Percentiles rank a stretch among this genome's conserved stretches.
These are phyloP conservation scores for Trisateles emortualis DNA, from an alignment of 2,888 invertebrate species.

Conservation along the genomic window DNA sequence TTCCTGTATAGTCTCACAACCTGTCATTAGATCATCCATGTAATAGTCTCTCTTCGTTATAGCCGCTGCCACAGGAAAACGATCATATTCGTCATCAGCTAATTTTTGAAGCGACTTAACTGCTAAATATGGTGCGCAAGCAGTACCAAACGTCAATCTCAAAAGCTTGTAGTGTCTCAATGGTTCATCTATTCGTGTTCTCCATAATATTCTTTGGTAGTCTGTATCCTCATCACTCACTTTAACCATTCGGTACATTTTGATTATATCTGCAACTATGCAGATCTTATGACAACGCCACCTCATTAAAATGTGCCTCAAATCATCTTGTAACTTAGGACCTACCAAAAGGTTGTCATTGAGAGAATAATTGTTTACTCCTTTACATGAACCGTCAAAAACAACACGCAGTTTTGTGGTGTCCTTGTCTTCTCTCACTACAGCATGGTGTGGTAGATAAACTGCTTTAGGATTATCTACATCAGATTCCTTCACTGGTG, in stretches of 20 bases:
- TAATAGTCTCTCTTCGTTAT: conserved; percentile 10
- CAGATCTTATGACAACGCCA: conserved; percentile 18
- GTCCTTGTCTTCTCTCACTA: conserved; percentile 4
- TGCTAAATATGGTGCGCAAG: conserved; percentile 18
- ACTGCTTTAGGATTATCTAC: background rate
- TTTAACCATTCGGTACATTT: conserved; percentile 18
- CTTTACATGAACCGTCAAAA: conserved; percentile 7
- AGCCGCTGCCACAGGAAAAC: conserved; percentile 6
- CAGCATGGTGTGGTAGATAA: conserved; percentile 5
- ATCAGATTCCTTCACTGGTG: background rate
- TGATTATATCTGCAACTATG: conserved; percentile 14
- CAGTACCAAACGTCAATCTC: conserved; percentile 12
- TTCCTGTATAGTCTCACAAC: conserved; percentile 1
- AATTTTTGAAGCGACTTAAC: conserved; percentile 9
- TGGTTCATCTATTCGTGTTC: conserved; percentile 4
- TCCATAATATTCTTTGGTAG: conserved; percentile 18
- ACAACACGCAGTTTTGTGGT: conserved; percentile 3
- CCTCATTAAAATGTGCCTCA: conserved; percentile 18
- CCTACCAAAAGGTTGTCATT: conserved; percentile 19
- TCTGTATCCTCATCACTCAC: background rate
- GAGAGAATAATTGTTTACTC: conserved; percentile 7
- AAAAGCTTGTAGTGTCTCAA: conserved; percentile 11
- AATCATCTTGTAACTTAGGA: conserved; percentile 16
- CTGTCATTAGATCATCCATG: conserved; percentile 9
- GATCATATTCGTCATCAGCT: conserved; percentile 9